Evolutionary conservation across 1,140 invertebrate species (phyloP), one percentile per base, ranked within the genome.

Genomic region (Nymphalis io): DNA sequence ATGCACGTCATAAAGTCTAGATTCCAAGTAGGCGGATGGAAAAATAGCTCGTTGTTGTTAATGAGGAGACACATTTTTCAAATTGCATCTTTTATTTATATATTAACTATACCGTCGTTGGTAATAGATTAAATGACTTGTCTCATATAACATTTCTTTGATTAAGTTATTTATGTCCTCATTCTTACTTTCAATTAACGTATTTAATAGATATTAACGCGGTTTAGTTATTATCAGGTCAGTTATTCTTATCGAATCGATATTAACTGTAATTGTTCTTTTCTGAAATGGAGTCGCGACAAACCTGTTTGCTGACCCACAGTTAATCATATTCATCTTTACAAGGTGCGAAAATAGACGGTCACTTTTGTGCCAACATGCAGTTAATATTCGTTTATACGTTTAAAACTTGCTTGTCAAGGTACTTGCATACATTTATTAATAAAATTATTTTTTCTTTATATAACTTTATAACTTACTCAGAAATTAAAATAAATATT

Each of bases 31-130:
- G 61, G 63, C 55, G 55, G 55, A 57, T 48, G 23, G 40, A 72
- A 44, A 70, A 63, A 69, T 63, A 66, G 46, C 40, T 20, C 12
- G 20, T 44, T 10, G 58, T 65, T 60, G 40, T 39, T 53, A 70
- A 53, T 66, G 55, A 60, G 38, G 48, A 63, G 71, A 60, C 60
- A 72, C 55, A 72, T 70, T 62, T 42, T 70, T 67, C 15, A 46
- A 57, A 74, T 74, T 65, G 57, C 61, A 68, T 46, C 46, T 20
- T 10, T 62, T 62, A 33, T 59, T 27, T 33, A 27, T 51, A 8
- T 65, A 60, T 59, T 67, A 21, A 27, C 55, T 13, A 20, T 21
- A 66, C 21, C 23, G 5, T 16, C 13, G 64, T 8, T 33, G 53
- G 2, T 33, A 58, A 46, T 66, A 48, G 44, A 63, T 55, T 38